Conservation (phyloP, 2,888 invertebrate species). For the Gymnoscelis rufifasciata region DNA sequence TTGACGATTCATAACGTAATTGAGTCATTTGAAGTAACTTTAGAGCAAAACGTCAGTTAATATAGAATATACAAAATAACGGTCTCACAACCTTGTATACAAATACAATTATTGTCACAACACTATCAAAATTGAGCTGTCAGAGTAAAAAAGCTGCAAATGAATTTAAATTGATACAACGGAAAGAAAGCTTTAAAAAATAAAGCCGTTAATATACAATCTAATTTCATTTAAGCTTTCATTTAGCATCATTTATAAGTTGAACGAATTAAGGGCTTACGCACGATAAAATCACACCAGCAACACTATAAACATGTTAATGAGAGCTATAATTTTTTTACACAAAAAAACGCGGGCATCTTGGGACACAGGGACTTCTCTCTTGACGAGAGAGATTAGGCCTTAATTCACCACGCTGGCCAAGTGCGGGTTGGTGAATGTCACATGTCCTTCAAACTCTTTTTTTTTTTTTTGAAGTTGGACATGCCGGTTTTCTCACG, state of each 20-base stretch:
- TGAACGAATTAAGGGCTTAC: constrained; percentile 38
- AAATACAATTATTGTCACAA: constrained; percentile 42
- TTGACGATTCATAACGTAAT: constrained; percentile 21
- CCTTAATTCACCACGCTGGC: too few species aligned
- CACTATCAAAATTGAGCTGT: constrained; percentile 32
- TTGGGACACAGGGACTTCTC: too few species aligned
- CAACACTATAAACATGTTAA: constrained; percentile 51
- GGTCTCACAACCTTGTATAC: constrained; percentile 58
- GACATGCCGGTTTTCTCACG: too few species aligned
- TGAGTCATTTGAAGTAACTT: constrained; percentile 10
- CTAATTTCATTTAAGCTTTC: constrained; percentile 35
- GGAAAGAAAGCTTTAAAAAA: too few species aligned
- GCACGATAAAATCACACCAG: constrained; percentile 41
- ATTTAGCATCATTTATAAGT: constrained; percentile 30
- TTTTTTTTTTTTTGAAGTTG: too few species aligned
- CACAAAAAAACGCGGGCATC: constrained; percentile 42
- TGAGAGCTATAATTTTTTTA: constrained; percentile 53
- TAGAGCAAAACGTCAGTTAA: too few species aligned
- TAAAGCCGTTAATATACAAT: background rate
- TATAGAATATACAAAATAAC: constrained; percentile 26
- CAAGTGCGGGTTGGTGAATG: too few species aligned
- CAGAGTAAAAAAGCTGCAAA: constrained; percentile 33
- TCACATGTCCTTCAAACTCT: too few species aligned
- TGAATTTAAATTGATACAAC: constrained; percentile 12
- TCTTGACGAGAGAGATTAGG: too few species aligned